Conservation (phyloP, 2,888 invertebrate species). For the Thymelicus lineola region DNA sequence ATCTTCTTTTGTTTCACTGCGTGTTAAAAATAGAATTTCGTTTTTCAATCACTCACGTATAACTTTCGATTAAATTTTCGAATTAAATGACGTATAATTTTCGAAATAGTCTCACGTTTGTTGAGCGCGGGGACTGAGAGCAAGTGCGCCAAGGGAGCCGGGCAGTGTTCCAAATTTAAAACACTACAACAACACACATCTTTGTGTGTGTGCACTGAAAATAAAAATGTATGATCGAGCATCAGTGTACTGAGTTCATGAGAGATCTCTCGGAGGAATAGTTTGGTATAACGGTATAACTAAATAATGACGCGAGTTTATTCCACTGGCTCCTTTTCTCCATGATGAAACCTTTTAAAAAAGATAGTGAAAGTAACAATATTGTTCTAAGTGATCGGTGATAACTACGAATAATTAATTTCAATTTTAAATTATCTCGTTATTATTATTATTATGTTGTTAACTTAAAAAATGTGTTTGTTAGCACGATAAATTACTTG, state of each 20-base stretch:
- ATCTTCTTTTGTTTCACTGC: conserved; percentile 51
- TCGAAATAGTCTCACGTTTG: conserved; percentile 61
- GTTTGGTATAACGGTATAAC: not conserved
- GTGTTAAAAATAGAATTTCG: conserved; percentile 8
- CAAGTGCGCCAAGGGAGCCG: conserved; percentile 67
- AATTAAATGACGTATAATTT: conserved; percentile 53
- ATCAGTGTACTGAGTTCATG: conserved; percentile 1
- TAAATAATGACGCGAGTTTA: not conserved
- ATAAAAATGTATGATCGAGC: conserved; percentile 41
- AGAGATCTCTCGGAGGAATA: not conserved
- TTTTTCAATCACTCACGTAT: conserved; percentile 20
- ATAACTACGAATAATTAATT: too few relatives aligned
- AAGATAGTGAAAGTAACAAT: too few relatives aligned
- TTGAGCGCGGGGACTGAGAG: conserved; percentile 63
- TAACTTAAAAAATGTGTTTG: too few relatives aligned
- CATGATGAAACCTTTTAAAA: too few relatives aligned
- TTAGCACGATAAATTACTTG: too few relatives aligned
- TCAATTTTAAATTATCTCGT: too few relatives aligned
- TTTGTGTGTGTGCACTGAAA: conserved; percentile 56
- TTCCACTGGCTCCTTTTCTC: not conserved
- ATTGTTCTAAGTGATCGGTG: too few relatives aligned
- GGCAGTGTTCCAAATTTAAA: conserved; percentile 81
- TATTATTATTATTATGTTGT: too few relatives aligned
- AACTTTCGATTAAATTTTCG: conserved; percentile 44
- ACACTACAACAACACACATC: conserved; percentile 63